Conservation (phyloP, 1,140 invertebrate species). For the Lerema accius region DNA sequence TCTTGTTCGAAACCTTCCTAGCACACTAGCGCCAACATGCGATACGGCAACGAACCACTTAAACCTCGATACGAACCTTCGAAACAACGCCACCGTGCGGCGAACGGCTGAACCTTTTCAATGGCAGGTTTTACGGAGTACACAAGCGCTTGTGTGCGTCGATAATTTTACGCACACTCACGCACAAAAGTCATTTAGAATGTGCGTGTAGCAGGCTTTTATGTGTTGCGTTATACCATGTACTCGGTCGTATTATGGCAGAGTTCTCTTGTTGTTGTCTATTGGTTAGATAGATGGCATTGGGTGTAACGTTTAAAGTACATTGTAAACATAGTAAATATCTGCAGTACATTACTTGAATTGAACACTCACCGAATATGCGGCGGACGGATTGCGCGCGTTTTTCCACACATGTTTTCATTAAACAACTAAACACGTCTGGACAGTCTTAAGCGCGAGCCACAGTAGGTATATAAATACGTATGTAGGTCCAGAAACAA, state of each 20-base stretch:
- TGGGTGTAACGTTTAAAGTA: constrained; percentile 48
- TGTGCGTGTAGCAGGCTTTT: constrained; percentile 64
- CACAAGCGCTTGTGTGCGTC: constrained; percentile 54
- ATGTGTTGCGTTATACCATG: constrained; percentile 66
- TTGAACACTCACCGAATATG: constrained; percentile 59
- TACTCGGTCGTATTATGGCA: constrained; percentile 57
- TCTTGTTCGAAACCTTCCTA: constrained; percentile 38
- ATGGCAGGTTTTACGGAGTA: constrained; percentile 61
- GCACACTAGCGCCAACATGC: constrained; percentile 62
- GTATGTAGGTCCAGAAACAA: constrained; percentile 43
- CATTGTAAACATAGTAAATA: constrained; percentile 28
- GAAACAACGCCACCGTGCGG: constrained; percentile 73
- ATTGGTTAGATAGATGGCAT: constrained; percentile 71
- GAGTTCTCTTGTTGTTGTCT: constrained; percentile 60
- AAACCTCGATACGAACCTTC: constrained; percentile 54
- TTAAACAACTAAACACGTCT: constrained; percentile 56
- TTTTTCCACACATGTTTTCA: constrained; percentile 61
- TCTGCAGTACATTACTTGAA: constrained; percentile 34
- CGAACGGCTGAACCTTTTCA: constrained; percentile 76
- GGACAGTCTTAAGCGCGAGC: constrained; percentile 48
- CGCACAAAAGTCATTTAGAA: constrained; percentile 51
- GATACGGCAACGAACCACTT: constrained; percentile 11
- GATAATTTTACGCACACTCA: constrained; percentile 61
- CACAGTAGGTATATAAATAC: constrained; percentile 45
- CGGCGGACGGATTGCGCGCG: constrained; percentile 43